Evolutionary conservation across 2,888 invertebrate species (phyloP), one percentile per base, ranked within the genome.

Genomic region (Pocota personata): DNA sequence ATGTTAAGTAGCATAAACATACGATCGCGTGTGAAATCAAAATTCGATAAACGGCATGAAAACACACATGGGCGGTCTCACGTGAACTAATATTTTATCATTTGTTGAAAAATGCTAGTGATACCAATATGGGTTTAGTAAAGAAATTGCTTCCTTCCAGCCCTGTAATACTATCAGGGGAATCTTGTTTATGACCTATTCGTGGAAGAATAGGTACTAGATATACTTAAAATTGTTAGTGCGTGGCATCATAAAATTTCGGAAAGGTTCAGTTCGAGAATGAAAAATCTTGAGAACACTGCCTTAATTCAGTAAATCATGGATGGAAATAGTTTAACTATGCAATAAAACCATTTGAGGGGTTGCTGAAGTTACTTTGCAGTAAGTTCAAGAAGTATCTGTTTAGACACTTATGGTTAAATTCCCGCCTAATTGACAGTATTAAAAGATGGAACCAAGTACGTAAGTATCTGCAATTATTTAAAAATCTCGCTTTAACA

Each of bases 11-110:
- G 19, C 67, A 62, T 60, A 67, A 69, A 62, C 46, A 48, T 57
- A 76, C 46, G 57, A 82, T 82, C 40, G 82, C 82, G 82, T 82
- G 82, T 82, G 62, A 82, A 76, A 55, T 50, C 16, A 30, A 57
- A 69, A 71, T 69, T 76, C 46, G 19, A 30, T 35, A 75, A 73
- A 58, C 32, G 48, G 16, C 21, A 19, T 71, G 58, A 6, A 64
- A 72, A 32, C 66, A 40, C 40, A 60, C 58, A 60, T 24, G 58
- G 14, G 43, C 32, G 40, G 35, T 66, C 57, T 37, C 40, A 52
- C 71, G 69, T 58, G 19, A 67, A 50, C 27, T 37, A 50, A 69
- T 50, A 40, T 67, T 77, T 77, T 50, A 58, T 71, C 21, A 60
- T 60, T 40, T 24, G 12, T 52, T 60, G 16, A n/a, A 43, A 52